These are phyloP conservation scores for Crocuta crocuta DNA, from an alignment of 2,113 vertebrate species.

Conservation along the genomic window DNA sequence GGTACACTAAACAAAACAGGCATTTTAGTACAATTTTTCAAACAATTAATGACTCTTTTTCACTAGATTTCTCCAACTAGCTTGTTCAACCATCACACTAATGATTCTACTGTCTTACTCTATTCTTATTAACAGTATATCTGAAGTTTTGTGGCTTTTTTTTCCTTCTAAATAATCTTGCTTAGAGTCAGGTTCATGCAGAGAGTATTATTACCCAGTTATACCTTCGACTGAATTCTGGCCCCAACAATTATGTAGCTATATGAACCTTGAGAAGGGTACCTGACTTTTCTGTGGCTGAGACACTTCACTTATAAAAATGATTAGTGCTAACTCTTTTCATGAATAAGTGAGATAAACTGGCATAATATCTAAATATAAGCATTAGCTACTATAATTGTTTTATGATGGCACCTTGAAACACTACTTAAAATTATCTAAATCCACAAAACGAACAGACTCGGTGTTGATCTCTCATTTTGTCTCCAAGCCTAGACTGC, in stretches of 20 bases:
- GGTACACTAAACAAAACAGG: neutral
- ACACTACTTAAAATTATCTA: neutral
- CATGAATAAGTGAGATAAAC: neutral
- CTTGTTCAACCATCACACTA: neutral
- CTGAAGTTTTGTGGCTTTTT: neutral
- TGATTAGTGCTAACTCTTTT: neutral
- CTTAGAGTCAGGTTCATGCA: neutral
- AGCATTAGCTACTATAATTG: neutral
- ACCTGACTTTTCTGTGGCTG: neutral
- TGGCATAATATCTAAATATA: neutral
- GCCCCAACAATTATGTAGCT: neutral
- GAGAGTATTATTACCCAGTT: neutral
- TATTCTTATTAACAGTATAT: neutral
- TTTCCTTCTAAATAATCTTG: neutral
- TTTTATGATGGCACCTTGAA: neutral
- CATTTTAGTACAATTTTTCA: slow-evolving; percentile 5
- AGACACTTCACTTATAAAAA: neutral
- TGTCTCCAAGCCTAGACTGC: neutral
- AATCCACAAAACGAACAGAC: neutral
- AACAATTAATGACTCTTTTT: neutral
- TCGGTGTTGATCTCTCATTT: neutral
- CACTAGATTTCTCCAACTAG: neutral
- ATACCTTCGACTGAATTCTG: neutral
- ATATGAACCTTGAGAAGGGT: neutral
- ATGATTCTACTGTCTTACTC: neutral